Evolutionary conservation across 1,140 invertebrate species (phyloP), one percentile per base, ranked within the genome.

Genomic region (Ceratina calcarata): DNA sequence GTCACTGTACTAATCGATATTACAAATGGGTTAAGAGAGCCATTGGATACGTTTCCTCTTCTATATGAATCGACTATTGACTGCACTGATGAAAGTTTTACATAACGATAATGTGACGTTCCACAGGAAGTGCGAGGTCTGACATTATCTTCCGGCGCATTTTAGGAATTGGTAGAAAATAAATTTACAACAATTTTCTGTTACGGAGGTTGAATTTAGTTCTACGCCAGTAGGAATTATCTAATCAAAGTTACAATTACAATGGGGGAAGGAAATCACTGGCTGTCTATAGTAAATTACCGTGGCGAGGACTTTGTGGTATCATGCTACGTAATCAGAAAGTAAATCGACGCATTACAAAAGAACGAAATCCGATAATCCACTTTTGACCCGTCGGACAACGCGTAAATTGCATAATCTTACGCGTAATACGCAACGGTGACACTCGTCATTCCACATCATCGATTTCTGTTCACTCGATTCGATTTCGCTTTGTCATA

Each of bases 211-310:
- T 12, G 27, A n/a, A 45, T 18, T 20, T 16, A 22, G 16, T 58
- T 20, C 4, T 57, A n/a, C 51, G 62, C 22, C 3, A 27, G 6
- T n/a, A 7, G 16, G 22, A 32, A 76, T 60, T 10, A 37, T 15
- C 22, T 22, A 45, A 45, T 45, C 37, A 20, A 27, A 22, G 16
- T 61, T 57, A 51, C n/a, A 45, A 18, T 61, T 18, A 18, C 45
- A 2, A 2, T 51, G 8, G 68, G 20, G 18, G 7, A 61, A 71
- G 49, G 27, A 27, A 20, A 71, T 37, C 3, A 57, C 16, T 24
- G 32, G n/a, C 7, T 57, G 69, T 62, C 32, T 49, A 49, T 72
- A 49, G 76, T 65, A 72, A 72, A 78, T 72, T 65, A 72, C n/a
- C 60, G 49, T 53, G 22, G 60, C 22, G 27, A 10, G 22, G 22